Conservation (phyloP, 1,140 invertebrate genomes). For the Heliconius eleuchia region DNA sequence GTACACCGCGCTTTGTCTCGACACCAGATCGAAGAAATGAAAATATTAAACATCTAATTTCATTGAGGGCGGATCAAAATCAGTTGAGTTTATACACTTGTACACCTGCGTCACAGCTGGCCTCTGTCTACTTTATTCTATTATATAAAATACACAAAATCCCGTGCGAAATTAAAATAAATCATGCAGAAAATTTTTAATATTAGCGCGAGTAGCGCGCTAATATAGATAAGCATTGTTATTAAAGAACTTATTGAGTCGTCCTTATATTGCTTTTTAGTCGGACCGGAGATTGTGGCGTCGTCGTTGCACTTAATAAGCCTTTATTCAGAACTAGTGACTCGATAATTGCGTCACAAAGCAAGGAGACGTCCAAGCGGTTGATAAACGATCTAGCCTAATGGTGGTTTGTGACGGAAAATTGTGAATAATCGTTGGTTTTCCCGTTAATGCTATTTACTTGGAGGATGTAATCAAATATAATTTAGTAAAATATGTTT, state of each 20-base stretch:
- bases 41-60: too few relatives aligned
- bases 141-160: too few relatives aligned
- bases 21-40: too few relatives aligned
- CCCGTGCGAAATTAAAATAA: background rate
- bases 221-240: background rate
- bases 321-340: background rate
- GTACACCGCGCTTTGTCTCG: too few relatives aligned
- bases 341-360: background rate
- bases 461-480: background rate
- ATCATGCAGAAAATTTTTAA: background rate
- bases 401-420: background rate
- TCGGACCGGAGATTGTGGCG: background rate
- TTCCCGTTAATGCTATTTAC: background rate
- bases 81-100: too few relatives aligned
- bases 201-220: background rate
- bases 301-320: background rate
- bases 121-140: too few relatives aligned
- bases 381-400: background rate
- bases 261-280: background rate
- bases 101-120: too few relatives aligned
- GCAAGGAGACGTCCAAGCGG: background rate
- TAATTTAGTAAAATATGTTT: too few relatives aligned
- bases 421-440: background rate
- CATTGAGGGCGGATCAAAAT: too few relatives aligned
- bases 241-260: background rate